Evolutionary conservation across 2,888 invertebrate genomes (phyloP).

Genomic region (Acronicta leporina): DNA sequence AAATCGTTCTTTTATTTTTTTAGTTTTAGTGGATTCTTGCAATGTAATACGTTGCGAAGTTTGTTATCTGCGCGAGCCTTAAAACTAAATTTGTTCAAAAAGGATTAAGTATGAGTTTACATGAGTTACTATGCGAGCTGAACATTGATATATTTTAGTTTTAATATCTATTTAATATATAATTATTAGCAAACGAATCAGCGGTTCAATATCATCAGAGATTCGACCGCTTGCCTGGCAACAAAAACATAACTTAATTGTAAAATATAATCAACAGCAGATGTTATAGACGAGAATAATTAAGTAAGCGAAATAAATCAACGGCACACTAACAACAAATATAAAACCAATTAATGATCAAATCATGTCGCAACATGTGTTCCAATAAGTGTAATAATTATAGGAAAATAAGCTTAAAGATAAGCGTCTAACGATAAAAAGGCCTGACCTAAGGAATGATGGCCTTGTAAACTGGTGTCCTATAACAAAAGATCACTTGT

Average conservation of each 20-base stretch:
- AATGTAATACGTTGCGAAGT: not conserved
- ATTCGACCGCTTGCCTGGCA: slow-evolving; percentile 13
- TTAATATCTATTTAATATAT: too few species aligned
- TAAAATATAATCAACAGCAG: slow-evolving; percentile 48
- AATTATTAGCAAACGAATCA: slow-evolving; percentile 9
- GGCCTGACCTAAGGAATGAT: slow-evolving; percentile 87
- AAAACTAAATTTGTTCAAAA: too few species aligned
- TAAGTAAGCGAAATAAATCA: slow-evolving; percentile 57
- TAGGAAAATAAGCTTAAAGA: slow-evolving; percentile 67
- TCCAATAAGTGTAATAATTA: slow-evolving; percentile 52
- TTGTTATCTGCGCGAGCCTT: too few species aligned
- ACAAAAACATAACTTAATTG: slow-evolving; percentile 14
- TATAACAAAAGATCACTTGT: slow-evolving; percentile 83
- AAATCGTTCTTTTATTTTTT: too few species aligned
- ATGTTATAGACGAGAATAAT: slow-evolving; percentile 48
- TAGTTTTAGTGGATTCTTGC: not conserved
- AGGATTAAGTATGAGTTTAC: slow-evolving; percentile 3
- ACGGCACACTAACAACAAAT: slow-evolving; percentile 68
- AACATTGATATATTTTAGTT: slow-evolving; percentile 15
- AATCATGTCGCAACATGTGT: slow-evolving; percentile 79
- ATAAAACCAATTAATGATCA: slow-evolving; percentile 66
- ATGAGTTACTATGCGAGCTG: slow-evolving; percentile 21
- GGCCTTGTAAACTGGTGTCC: slow-evolving; percentile 87
- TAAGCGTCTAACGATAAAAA: slow-evolving; percentile 77
- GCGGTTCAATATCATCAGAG: slow-evolving; percentile 14